Evolutionary conservation across 1,140 invertebrate species (phyloP), one percentile per base, ranked within the genome.

Genomic region (Triops cancriformis): DNA sequence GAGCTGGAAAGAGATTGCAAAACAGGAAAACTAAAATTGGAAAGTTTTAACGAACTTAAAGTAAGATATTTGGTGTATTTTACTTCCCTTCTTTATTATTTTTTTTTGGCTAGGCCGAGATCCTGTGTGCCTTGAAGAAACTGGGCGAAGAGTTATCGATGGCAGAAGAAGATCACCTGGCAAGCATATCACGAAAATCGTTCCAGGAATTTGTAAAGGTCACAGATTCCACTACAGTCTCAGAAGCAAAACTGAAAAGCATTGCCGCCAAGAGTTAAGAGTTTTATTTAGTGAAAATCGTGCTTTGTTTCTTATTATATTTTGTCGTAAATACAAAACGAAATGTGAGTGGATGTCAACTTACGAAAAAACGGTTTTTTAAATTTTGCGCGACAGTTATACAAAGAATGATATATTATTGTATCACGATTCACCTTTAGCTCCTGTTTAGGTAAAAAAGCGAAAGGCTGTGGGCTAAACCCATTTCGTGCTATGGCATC

Each of bases 91-190:
- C 45, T 12, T 43, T 7, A 51, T 12, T 73, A 42, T 18, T 26
- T 73, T 14, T 64, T 26, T 81, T 82, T 86, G 74, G 83, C 82
- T 73, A 89, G 83, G 85, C 87, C 51, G 91, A 93, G 84, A 88
- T 93, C 79, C 81, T 93, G 23, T 88, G 86, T 79, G 91, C 91
- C 18, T 83, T 93, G 75, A 87, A 89, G 82, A 91, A 92, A 80
- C 83, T 93, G 23, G 90, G 89, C 37, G 91, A 92, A 82, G 86
- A 86, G 78, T 83, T 93, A 42, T 85, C 85, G 64, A 80, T 86
- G n/a, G 82, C 84, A 11, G 90, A 92, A 83, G 81, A 89, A 74
- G 83, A 86, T 77, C 88, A 90, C 81, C 81, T 92, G 31, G 86
- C 90, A 80, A 84, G 85, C 78, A 83, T 89, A 79, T 86, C 86